phyloP scores from a whole-genome alignment of 2,113 vertebrate genomes.

The Saccopteryx bilineata region DNA sequence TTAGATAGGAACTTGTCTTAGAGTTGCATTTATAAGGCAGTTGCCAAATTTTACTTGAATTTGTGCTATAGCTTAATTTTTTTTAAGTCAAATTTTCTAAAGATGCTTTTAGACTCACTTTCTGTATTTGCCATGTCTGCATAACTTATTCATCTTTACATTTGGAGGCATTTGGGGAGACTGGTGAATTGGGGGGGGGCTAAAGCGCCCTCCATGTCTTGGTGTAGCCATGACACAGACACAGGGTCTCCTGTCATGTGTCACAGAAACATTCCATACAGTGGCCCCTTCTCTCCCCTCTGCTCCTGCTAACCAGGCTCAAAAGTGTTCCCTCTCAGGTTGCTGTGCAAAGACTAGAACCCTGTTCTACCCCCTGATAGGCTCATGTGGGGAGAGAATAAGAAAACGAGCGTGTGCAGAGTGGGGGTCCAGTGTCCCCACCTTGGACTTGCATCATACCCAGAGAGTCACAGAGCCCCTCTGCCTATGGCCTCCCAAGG shows the following conservation, averaged over 20 bases:
- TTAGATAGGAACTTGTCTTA: not conserved
- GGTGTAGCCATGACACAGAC: not conserved
- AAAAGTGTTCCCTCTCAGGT: not conserved
- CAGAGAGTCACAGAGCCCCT: not conserved
- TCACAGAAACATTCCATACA: not conserved
- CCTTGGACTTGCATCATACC: not conserved
- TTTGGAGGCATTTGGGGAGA: not conserved
- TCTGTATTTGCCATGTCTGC: not conserved
- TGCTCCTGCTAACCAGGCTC: not conserved
- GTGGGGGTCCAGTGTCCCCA: not conserved
- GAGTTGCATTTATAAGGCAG: not conserved
- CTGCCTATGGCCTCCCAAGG: not conserved
- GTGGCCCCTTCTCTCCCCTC: not conserved
- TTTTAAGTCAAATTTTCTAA: constrained; percentile 15
- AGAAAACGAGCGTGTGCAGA: not conserved
- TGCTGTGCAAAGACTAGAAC: not conserved
- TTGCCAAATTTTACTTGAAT: not conserved
- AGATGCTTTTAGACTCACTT: not conserved
- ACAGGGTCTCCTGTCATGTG: not conserved
- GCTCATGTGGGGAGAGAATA: not conserved
- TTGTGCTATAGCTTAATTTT: not conserved
- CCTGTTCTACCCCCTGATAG: not conserved
- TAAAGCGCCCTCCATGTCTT: not conserved
- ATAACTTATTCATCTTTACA: not conserved
- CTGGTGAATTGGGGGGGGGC: not conserved